Evolutionary conservation across 2,888 invertebrate genomes (phyloP).

Genomic region (Ecdyonurus torrentis): DNA sequence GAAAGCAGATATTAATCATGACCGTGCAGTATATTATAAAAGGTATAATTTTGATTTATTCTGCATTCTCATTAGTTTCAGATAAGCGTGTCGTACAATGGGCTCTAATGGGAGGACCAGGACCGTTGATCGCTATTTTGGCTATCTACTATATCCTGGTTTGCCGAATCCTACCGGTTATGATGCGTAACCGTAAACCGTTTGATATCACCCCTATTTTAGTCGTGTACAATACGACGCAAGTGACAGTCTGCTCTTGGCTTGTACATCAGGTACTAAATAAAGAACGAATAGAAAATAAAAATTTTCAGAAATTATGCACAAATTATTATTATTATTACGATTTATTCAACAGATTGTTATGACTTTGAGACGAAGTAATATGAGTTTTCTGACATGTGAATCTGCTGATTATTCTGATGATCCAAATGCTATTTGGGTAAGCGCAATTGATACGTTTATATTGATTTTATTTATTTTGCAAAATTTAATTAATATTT

Average conservation of each 20-base stretch:
- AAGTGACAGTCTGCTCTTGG: constrained; percentile 51
- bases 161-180: constrained; percentile 34
- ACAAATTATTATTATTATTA: too few relatives aligned
- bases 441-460: background rate
- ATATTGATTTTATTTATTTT: background rate
- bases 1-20: too few relatives aligned
- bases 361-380: background rate
- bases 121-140: constrained; percentile 33
- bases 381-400: constrained; percentile 34
- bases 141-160: constrained; percentile 38
- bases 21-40: too few relatives aligned
- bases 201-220: constrained; percentile 46
- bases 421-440: constrained; percentile 39
- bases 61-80: too few relatives aligned
- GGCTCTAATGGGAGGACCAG: constrained; percentile 42
- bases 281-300: too few relatives aligned
- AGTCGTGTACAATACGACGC: constrained; percentile 60
- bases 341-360: background rate
- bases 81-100: constrained; percentile 44
- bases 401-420: constrained; percentile 52
- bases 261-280: constrained; percentile 53
- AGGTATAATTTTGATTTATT: too few relatives aligned
- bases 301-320: too few relatives aligned
- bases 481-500: background rate
- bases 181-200: constrained; percentile 53